Percentiles rank a stretch among this genome's conserved stretches.
Conservation (phyloP, 2,113 vertebrate genomes). For the Chunga burmeisteri region DNA sequence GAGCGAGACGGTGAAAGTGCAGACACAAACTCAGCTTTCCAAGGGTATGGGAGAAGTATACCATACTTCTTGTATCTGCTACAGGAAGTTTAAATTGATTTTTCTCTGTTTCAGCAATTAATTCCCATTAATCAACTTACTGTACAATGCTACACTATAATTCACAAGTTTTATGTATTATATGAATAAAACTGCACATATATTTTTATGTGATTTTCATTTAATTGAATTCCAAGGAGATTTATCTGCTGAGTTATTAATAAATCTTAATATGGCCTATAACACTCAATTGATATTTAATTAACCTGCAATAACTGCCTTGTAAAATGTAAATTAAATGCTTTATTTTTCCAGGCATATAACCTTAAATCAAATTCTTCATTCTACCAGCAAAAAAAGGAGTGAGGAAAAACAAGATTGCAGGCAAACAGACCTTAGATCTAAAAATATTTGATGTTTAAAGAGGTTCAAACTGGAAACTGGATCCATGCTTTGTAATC, state of each 20-base stretch:
- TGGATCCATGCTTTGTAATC: not conserved
- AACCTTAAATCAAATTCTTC: conserved; percentile 29
- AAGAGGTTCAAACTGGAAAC: not conserved
- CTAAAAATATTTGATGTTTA: not conserved
- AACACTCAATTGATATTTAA: conserved; percentile 75
- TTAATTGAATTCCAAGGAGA: conserved; percentile 75
- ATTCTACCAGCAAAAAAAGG: conserved; percentile 24
- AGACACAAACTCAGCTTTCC: not conserved
- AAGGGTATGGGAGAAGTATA: not conserved
- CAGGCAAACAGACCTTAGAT: not conserved
- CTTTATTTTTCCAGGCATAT: conserved; percentile 57
- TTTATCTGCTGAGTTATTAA: conserved; percentile 75
- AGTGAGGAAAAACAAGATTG: not conserved
- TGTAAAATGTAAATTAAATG: conserved; percentile 73
- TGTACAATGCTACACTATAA: conserved; percentile 46
- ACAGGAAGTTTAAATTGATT: conserved; percentile 51
- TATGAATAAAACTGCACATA: conserved; percentile 69
- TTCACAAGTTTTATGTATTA: conserved; percentile 64
- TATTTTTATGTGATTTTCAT: conserved; percentile 73
- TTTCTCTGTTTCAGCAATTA: conserved; percentile 53
- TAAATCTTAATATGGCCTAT: conserved; percentile 75
- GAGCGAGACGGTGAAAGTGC: fast-evolving
- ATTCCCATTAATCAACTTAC: conserved; percentile 63
- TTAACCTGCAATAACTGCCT: conserved; percentile 71
- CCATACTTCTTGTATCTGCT: not conserved